Conservation (phyloP, 2,888 invertebrate species). For the Pemphredon lugubris region DNA sequence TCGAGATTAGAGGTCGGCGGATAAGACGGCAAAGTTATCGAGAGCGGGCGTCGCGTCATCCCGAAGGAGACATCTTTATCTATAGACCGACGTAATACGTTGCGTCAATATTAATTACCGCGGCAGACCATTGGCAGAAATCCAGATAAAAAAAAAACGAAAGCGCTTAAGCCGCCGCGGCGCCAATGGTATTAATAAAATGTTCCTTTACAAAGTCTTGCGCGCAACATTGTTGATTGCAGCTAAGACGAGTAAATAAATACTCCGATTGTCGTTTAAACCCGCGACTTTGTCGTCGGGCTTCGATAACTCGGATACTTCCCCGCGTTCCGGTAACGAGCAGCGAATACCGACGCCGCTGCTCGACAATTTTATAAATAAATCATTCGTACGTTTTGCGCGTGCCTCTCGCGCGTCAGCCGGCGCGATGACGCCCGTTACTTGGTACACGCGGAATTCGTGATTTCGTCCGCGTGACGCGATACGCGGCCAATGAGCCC, state of each 20-base stretch:
- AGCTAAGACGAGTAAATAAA: slow-evolving; percentile 14
- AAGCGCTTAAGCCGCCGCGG: slow-evolving; percentile 3
- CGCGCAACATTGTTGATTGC: slow-evolving; percentile 17
- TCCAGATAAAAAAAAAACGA: slow-evolving; percentile 11
- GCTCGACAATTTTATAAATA: slow-evolving; percentile 12
- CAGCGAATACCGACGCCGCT: neutral
- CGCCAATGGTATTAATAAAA: slow-evolving; percentile 9
- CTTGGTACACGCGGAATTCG: neutral
- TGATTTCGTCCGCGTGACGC: neutral
- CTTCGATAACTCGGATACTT: slow-evolving; percentile 24
- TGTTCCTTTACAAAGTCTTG: neutral
- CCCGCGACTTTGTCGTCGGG: neutral
- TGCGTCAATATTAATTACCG: slow-evolving; percentile 4
- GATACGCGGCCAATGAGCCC: neutral
- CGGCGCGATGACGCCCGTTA: neutral
- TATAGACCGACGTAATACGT: neutral
- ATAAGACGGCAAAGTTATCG: no score
- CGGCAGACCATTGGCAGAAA: neutral
- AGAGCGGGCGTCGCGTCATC: no score
- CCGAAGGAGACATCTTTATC: no score
- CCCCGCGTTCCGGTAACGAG: neutral
- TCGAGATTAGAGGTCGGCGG: no score
- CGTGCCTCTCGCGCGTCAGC: neutral
- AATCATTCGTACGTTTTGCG: neutral
- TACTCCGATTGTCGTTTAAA: slow-evolving; percentile 27